Evolutionary conservation across 2,888 invertebrate species (phyloP), one percentile per base, ranked within the genome.

Genomic region (Scelioninae gen. 1): DNA sequence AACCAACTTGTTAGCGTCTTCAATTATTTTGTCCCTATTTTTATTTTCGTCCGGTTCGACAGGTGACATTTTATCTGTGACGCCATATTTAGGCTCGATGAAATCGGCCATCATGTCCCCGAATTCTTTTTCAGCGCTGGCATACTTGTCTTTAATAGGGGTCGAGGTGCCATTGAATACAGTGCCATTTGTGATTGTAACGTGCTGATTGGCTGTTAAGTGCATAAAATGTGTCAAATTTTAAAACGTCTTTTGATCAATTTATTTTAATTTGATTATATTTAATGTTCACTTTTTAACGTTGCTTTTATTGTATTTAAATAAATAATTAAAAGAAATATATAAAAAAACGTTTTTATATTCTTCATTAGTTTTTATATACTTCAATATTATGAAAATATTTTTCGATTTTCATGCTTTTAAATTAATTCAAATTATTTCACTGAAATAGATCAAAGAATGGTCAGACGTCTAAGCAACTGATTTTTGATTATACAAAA

Each of bases 121-220:
- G 81, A 92, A 89, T 63, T 92, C 92, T 91, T 92, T 92, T 86
- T 92, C 92, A 47, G 92, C 92, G 81, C 92, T 90, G 85, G 91
- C 92, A 85, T 92, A 92, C 89, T 92, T 92, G 87, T 92, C 90
- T 92, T 92, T 92, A 88, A 92, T 90, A 82, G 92, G 92, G 88
- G 92, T 92, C 88, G 92, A 92, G 87, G 92, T 92, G 88, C 92
- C 92, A 88, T 91, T 92, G 90, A 91, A 90, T 86, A 90, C 90
- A 88, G 91, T 92, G 91, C 91, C 92, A 88, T 92, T 92, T 87
- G 92, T 92, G 87, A 92, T 92, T 85, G 91, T 90, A 88, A 90
- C 87, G 90, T 92, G 92, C 91, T 90, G 90, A 88, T 91, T 91
- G 81, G 89, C 92, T 92, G 92, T 91, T 86, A 87, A 89, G 90